A percentile compares a stretch with the other conserved stretches of the same genome.
These are phyloP conservation scores for Anabas testudineus DNA, from an alignment of 2,797 vertebrate genomes.

Conservation along the genomic window DNA sequence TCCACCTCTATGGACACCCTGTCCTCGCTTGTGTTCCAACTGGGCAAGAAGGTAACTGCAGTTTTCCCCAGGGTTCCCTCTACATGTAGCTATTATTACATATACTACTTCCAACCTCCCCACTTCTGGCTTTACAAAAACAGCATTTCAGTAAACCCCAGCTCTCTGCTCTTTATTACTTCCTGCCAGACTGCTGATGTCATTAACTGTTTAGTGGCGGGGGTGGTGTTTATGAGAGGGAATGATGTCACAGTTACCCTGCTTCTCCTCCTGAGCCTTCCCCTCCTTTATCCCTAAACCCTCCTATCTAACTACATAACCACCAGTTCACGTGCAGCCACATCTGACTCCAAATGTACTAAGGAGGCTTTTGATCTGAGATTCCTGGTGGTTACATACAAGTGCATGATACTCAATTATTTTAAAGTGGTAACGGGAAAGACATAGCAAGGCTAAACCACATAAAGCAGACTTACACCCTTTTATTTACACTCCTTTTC, in stretches of 20 bases:
- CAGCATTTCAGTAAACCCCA: conserved; percentile 35
- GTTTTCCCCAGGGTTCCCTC: conserved; percentile 39
- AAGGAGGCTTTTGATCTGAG: conserved; percentile 73
- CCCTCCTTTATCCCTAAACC: conserved; percentile 43
- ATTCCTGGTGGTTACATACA: conserved; percentile 52
- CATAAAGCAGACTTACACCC: conserved; percentile 44
- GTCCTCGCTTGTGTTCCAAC: conserved; percentile 96
- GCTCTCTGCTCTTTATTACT: conserved; percentile 63
- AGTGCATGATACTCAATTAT: conserved; percentile 58
- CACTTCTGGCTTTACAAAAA: conserved; percentile 58
- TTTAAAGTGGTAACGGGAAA: conserved; percentile 56
- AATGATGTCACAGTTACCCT: conserved; percentile 70
- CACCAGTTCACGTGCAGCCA: conserved; percentile 56
- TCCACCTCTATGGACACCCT: conserved; percentile 96
- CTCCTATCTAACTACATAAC: conserved; percentile 54
- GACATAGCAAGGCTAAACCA: conserved; percentile 42
- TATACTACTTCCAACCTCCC: conserved; percentile 45
- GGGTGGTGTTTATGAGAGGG: conserved; percentile 68
- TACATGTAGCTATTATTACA: conserved; percentile 48
- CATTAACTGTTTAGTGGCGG: conserved; percentile 58
- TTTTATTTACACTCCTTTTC: conserved; percentile 49
- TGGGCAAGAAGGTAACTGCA: conserved; percentile 94
- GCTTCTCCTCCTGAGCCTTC: conserved; percentile 23
- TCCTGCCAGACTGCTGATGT: conserved; percentile 81
- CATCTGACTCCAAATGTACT: conserved; percentile 60